Evolutionary conservation across 2,113 vertebrate species (phyloP), one percentile per base, ranked within the genome.

Genomic region (Danionella cerebrum): DNA sequence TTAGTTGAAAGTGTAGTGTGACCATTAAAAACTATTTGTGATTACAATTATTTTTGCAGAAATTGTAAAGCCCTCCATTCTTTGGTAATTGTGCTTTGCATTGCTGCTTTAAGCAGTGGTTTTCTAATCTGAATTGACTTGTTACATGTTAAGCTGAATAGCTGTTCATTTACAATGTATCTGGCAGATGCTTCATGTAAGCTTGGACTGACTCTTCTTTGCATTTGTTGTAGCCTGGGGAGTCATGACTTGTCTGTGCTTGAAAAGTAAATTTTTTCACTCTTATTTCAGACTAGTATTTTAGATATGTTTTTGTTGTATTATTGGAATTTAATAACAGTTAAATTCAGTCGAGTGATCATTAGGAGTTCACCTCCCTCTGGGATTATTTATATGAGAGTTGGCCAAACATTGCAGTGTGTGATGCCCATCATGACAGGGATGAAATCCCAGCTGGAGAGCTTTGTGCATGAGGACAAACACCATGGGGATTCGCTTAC

Each of bases 351-450:
- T 33, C 35, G 27, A 24, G 45, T 24, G 36, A 25, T 60, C 29
- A 35, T 33, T 11, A 67, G 33, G 4, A 6, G 4, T 11, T 13
- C 24, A n/a, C n/a, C n/a, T 84, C 87, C 86, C 89, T 76, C 67
- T 76, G 89, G 19, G 84, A 54, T 84, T 88, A 89, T 90, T 90
- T 88, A 83, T 78, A 36, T 42, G 21, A 70, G 22, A 71, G 85
- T 85, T 88, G 84, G 83, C 78, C 83, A 87, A 87, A 89, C 86
- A 88, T 47, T 45, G 14, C 22, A 21, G 14, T 5, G 50, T 82
- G 54, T 83, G 72, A 72, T 83, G 48, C 55, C 71, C 74, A 55
- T 60, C 69, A 66, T 10, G 9, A 76, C 18, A 68, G 54, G 39
- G 18, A 12, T 58, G 52, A 65, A 45, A 41, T 44, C 39, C 27